Evolutionary conservation across 2,888 invertebrate species (phyloP).

Genomic region (Meteorus cinctellus): DNA sequence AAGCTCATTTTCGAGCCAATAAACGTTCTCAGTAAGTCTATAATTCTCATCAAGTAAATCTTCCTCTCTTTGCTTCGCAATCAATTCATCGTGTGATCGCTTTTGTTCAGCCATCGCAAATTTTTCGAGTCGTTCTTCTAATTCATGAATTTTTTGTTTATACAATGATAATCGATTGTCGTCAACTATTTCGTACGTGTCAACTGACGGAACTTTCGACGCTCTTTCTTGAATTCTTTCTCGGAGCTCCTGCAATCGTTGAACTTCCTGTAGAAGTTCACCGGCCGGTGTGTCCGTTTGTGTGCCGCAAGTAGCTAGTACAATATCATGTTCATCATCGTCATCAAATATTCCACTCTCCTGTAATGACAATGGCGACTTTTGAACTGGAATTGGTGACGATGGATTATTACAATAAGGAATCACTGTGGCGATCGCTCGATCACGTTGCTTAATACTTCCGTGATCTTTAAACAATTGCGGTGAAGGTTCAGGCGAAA

Average conservation of each 20-base stretch:
- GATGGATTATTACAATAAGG: constrained; percentile 61
- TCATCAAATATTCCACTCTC: constrained; percentile 85
- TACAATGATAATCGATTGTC: constrained; percentile 49
- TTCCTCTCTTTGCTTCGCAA: constrained; percentile 61
- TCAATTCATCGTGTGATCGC: constrained; percentile 50
- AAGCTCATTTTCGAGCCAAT: constrained; percentile 61
- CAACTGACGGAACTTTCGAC: constrained; percentile 55
- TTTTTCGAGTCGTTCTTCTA: constrained; percentile 57
- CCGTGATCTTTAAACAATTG: constrained; percentile 60
- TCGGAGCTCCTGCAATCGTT: constrained; percentile 65
- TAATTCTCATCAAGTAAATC: constrained; percentile 65
- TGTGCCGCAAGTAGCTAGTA: constrained; percentile 61
- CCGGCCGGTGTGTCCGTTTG: constrained; percentile 66
- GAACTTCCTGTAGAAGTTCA: constrained; percentile 66
- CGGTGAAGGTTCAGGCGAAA: constrained; percentile 76
- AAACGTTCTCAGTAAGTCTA: constrained; percentile 59
- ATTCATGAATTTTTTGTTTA: constrained; percentile 60
- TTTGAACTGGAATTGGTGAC: constrained; percentile 58
- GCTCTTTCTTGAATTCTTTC: constrained; percentile 66
- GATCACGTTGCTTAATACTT: constrained; percentile 59
- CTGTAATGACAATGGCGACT: constrained; percentile 74
- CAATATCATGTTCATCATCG: constrained; percentile 63
- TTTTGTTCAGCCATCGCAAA: constrained; percentile 55
- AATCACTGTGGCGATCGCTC: constrained; percentile 66
- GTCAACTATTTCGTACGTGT: constrained; percentile 46